These are phyloP conservation scores for Sesia bembeciformis DNA, from an alignment of 2,888 invertebrate genomes.

Conservation along the genomic window DNA sequence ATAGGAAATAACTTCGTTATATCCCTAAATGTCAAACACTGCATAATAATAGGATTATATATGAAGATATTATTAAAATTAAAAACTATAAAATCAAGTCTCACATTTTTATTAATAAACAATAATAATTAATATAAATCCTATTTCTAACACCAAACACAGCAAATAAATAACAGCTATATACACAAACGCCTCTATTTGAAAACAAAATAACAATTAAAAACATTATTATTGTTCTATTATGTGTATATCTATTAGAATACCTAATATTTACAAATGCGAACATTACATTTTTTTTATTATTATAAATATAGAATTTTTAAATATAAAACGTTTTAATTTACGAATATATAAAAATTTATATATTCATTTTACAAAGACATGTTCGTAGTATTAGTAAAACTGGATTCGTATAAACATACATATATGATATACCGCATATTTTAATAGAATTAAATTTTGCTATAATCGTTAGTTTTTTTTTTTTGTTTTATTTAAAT, in stretches of 20 bases:
- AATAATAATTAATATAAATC: neutral
- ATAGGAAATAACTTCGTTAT: conserved; percentile 6
- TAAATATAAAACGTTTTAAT: neutral
- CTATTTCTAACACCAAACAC: conserved; percentile 57
- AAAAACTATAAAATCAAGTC: conserved; percentile 32
- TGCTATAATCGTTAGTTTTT: too few relatives aligned
- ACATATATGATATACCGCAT: too few relatives aligned
- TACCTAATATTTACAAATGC: conserved; percentile 14
- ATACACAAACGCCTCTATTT: conserved; percentile 41
- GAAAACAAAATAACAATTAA: conserved; percentile 17
- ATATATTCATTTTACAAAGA: neutral
- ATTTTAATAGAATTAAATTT: too few relatives aligned
- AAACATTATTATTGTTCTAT: conserved; percentile 13
- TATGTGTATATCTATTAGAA: conserved; percentile 7
- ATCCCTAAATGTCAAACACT: conserved; percentile 3
- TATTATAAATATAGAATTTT: neutral
- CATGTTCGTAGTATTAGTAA: too few relatives aligned
- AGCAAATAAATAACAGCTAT: conserved; percentile 49
- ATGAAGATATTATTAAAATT: conserved; percentile 4
- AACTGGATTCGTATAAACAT: too few relatives aligned
- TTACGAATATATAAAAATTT: neutral
- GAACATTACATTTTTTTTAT: neutral
- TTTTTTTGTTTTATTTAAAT: too few relatives aligned
- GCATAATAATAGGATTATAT: neutral
- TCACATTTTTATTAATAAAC: conserved; percentile 24